Base-by-base conservation (phyloP, 2,113 vertebrate genomes). In the Marmota monax region DNA sequence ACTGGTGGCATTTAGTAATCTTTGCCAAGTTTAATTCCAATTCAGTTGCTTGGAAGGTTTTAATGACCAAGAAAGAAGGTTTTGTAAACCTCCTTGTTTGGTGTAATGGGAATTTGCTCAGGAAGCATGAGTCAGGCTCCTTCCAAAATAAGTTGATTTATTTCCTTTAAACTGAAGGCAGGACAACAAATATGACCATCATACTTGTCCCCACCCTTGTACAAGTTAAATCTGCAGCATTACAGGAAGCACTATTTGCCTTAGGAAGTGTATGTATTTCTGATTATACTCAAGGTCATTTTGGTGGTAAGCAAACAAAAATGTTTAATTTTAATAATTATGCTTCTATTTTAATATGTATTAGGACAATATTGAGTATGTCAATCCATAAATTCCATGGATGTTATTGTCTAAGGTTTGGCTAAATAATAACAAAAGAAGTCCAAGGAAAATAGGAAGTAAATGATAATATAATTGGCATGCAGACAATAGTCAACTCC, bases 11-110 rank as follows among this genome's bases (percentile, higher is more conserved):
- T 93, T 95, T 86, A 77, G 67, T n/a, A 34, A 73, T 80, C 74
- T 76, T 94, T 76, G 96, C 95, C 97, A 96, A 97, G 61, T 89
- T 97, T 89, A 89, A 86, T 82, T 95, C 95, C 72, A 78, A 74
- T 65, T 82, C 48, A 51, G 80, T 88, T 58, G 16, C 83, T 94
- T 95, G 93, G 88, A 93, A 91, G 37, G 27, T 23, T 91, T 97
- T 45, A n/a, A 63, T 80, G 91, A 63, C 95, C 74, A 39, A 56
- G 23, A 63, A 70, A 78, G 67, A 92, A 94, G 29, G n/a, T 76
- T 96, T 96, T 69, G n/a, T 94, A 92, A 94, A 88, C 17, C 77
- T 93, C 82, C 58, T 93, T 92, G n/a, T 91, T 91, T 83, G 82
- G 93, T 84, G 76, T 76, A 94, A 32, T 73, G 58, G 91, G 86